Percentiles rank a stretch among this genome's conserved stretches.
Conservation (phyloP, 2,797 vertebrate species). For the Falco columbarius region DNA sequence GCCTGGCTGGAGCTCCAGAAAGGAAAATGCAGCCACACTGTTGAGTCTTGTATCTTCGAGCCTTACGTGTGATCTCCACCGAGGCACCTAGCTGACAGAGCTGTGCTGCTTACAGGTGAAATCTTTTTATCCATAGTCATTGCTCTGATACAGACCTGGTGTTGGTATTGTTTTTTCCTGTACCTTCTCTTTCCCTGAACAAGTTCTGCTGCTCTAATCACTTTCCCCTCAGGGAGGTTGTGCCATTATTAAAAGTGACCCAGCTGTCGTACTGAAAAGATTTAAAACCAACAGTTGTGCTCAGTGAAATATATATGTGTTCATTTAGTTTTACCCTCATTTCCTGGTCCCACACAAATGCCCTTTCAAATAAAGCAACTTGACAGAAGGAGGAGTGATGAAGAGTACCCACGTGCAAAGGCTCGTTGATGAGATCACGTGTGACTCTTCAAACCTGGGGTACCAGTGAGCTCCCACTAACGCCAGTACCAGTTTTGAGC, state of each 20-base stretch:
- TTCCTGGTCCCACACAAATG: background rate
- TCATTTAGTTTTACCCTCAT: background rate
- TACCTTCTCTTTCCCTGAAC: background rate
- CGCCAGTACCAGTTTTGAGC: background rate
- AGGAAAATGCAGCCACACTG: background rate
- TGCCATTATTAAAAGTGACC: background rate
- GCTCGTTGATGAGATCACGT: background rate
- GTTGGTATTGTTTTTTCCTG: background rate
- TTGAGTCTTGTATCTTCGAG: background rate
- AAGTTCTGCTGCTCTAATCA: background rate
- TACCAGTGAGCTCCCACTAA: background rate
- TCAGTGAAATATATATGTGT: background rate
- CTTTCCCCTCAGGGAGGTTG: background rate
- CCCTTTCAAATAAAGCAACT: background rate
- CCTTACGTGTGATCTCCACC: accelerated
- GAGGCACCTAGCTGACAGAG: background rate
- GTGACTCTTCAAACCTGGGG: background rate
- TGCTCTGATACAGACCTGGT: background rate
- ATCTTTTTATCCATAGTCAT: background rate
- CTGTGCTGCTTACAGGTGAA: background rate
- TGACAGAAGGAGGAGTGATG: accelerated
- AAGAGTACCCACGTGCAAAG: background rate
- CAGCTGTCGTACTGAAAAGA: background rate
- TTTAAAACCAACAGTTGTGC: background rate
- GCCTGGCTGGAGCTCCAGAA: background rate